phyloP scores from a whole-genome alignment of 2,888 invertebrate species.

The Drosophila paramelanica region DNA sequence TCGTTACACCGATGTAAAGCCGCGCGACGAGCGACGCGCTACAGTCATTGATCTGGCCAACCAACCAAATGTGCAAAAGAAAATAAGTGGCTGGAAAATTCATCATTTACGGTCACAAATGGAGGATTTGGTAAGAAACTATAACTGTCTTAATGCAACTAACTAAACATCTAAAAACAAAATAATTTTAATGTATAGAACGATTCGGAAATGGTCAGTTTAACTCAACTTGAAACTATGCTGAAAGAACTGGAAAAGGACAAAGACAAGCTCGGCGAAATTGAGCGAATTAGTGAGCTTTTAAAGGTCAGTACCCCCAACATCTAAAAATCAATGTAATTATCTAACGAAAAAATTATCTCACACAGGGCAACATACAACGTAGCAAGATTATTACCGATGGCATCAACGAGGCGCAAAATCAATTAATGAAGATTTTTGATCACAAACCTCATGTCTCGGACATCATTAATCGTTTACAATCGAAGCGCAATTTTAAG shows the following conservation, averaged over 20 bases:
- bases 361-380: conserved; percentile 94
- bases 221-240: conserved; percentile 84
- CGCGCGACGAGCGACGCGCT: conserved; percentile 93
- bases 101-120: conserved; percentile 96
- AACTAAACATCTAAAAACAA: background rate
- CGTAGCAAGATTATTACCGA: conserved; percentile 96
- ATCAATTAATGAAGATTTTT: conserved; percentile 94
- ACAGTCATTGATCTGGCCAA: conserved; percentile 95
- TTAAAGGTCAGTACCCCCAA: conserved; percentile 86
- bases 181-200: conserved; percentile 83
- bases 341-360: background rate
- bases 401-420: conserved; percentile 94
- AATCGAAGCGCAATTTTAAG: conserved; percentile 96
- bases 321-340: background rate
- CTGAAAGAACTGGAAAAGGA: conserved; percentile 85
- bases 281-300: conserved; percentile 87
- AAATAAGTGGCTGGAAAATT: conserved; percentile 97
- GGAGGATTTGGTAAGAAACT: conserved; percentile 91
- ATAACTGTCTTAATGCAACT: accelerated
- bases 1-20: conserved; percentile 92
- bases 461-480: conserved; percentile 95
- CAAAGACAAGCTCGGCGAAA: conserved; percentile 85
- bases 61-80: conserved; percentile 93
- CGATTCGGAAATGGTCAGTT: conserved; percentile 86
- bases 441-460: conserved; percentile 95